phyloP scores from a whole-genome alignment of 2,888 invertebrate species.

The Pollenia angustigena region DNA sequence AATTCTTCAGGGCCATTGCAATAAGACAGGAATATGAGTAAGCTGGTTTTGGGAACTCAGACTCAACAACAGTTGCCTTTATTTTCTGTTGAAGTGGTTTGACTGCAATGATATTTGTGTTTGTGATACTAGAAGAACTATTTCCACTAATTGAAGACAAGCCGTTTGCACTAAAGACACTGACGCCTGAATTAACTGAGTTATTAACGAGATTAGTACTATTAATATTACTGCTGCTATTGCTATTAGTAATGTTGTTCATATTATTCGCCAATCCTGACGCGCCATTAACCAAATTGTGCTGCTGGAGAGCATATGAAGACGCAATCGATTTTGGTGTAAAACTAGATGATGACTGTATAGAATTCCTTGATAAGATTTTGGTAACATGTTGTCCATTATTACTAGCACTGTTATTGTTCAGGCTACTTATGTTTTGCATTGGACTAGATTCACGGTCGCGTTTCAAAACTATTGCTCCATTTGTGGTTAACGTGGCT shows the following conservation, averaged over 20 bases:
- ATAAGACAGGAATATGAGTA: constrained; percentile 99
- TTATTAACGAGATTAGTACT: constrained; percentile 38
- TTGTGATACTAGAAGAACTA: constrained; percentile 23
- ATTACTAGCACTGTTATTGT: constrained; percentile 50
- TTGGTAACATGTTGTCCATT: constrained; percentile 76
- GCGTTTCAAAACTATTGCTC: constrained; percentile 80
- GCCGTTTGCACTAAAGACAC: constrained; percentile 73
- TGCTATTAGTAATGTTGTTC: background rate
- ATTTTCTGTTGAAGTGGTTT: constrained; percentile 80
- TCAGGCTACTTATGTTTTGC: constrained; percentile 78
- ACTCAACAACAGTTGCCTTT: constrained; percentile 78
- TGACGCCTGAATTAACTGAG: constrained; percentile 71
- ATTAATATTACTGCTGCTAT: constrained; percentile 74
- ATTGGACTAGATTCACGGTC: constrained; percentile 82
- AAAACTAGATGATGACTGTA: constrained; percentile 74
- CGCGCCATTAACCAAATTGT: constrained; percentile 46
- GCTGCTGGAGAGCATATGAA: constrained; percentile 69
- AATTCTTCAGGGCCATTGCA: constrained; percentile 98
- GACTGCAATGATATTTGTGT: constrained; percentile 74
- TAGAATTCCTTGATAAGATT: constrained; percentile 77
- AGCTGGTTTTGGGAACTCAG: constrained; percentile 95
- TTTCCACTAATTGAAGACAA: constrained; percentile 50
- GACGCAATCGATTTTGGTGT: constrained; percentile 82
- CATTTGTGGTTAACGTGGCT: constrained; percentile 77
- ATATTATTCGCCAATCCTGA: constrained; percentile 51